A percentile compares a stretch with the other conserved stretches of the same genome.
phyloP scores from a whole-genome alignment of 2,888 invertebrate species.

The Rugalucina vietnamica region DNA sequence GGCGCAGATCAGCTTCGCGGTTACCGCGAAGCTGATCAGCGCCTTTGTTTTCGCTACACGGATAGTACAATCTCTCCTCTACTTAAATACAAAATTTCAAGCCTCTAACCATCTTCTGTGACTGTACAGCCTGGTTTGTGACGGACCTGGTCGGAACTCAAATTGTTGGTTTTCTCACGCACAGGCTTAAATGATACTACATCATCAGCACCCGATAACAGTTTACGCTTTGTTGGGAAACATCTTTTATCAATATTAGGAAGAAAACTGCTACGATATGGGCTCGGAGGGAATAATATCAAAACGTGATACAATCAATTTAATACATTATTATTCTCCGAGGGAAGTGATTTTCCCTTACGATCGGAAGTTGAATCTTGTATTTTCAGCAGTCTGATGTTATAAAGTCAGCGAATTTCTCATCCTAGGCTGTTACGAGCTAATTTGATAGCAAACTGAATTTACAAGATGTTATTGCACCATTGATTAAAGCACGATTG shows the following conservation, averaged over 20 bases:
- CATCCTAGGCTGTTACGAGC: conserved; percentile 8
- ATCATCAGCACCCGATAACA: neutral
- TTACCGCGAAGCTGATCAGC: no score
- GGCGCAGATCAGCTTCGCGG: no score
- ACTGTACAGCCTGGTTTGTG: no score
- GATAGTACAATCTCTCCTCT: no score
- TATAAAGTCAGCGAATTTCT: conserved; percentile 14
- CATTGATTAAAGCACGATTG: neutral
- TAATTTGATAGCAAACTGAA: neutral
- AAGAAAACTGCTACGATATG: neutral
- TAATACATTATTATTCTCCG: conserved; percentile 10
- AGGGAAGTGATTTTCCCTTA: conserved; percentile 12
- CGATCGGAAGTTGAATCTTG: conserved; percentile 12
- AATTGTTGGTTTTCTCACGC: no score
- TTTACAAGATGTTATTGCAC: neutral
- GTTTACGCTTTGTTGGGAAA: conserved; percentile 3
- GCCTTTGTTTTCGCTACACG: no score
- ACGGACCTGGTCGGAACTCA: no score
- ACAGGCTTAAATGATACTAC: no score
- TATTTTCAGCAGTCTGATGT: conserved; percentile 4
- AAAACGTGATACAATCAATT: conserved; percentile 16
- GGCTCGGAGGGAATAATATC: neutral
- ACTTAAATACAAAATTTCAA: no score
- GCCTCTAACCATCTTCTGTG: no score
- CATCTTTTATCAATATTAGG: conserved; percentile 11